Base-by-base conservation (phyloP, 2,797 vertebrate species). In the Fringilla coelebs region DNA sequence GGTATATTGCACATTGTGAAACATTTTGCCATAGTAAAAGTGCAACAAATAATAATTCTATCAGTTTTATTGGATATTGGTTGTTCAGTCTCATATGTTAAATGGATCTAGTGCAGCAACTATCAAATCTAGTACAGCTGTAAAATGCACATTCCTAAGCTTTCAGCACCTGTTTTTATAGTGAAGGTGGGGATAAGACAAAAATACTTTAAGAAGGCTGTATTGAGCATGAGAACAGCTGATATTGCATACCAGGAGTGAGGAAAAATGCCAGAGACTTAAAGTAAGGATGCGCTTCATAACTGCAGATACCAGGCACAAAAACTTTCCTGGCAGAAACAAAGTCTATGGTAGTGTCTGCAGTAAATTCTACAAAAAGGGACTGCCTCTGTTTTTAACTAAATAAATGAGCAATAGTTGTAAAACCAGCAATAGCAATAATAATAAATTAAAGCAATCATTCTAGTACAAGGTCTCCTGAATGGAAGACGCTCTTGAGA, bases 11-110 rank as follows among this genome's bases (percentile, higher is more conserved):
- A 82, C 66, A 88, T 70, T 91, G 57, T 90, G 84, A 95, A 94
- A 82, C 63, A 74, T 70, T 97, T 97, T 96, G 54, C 85, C 7
- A 1, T 87, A 94, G 94, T 96, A 97, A 96, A 97, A 95, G 74
- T 91, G 54, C 34, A 85, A 90, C 85, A 94, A 89, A 95, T 92
- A 97, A 95, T 88, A 96, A 86, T 94, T 96, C 85, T 76, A 96
- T 95, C 58, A 76, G 17, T 24, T 95, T 97, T 97, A 96, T 93
- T 97, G 77, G 78, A 88, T 96, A 96, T 81, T 73, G 54, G 72
- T 51, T 92, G 73, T 71, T 96, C 89, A 72, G 48, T 36, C 40
- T 83, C 49, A 83, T 90, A 67, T n/a, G 72, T 73, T 76, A 74
- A 62, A 85, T 67, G 73, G 51, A 89, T 79, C 25, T 96, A 74